These are phyloP conservation scores for Ophion slaviceki DNA, from an alignment of 2,888 invertebrate species.

Conservation along the genomic window DNA sequence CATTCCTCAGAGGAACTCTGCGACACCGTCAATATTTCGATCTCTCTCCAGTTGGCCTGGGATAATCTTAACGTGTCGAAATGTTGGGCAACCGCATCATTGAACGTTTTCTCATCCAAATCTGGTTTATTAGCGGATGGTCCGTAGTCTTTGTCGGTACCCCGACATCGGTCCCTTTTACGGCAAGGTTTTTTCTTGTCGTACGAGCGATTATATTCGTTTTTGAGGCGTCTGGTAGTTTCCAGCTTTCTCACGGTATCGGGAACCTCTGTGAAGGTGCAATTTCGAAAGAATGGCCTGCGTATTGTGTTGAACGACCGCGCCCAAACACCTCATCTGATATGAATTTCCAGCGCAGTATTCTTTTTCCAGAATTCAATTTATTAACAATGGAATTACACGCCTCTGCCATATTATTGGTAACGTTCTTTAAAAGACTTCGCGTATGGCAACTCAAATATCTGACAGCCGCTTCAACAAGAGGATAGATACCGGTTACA, in stretches of 20 bases:
- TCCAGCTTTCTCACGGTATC: conserved; percentile 16
- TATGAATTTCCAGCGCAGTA: conserved; percentile 73
- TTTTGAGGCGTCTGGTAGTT: background rate
- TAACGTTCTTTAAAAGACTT: conserved; percentile 64
- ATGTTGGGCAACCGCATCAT: conserved; percentile 19
- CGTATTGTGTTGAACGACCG: conserved; percentile 12
- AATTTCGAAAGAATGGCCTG: conserved; percentile 32
- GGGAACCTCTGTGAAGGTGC: conserved; percentile 1
- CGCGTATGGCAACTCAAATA: conserved; percentile 53
- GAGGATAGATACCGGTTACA: conserved; percentile 47
- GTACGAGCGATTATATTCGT: background rate
- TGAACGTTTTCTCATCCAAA: background rate
- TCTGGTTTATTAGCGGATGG: conserved; percentile 10
- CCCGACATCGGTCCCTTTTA: background rate
- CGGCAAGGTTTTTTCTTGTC: background rate
- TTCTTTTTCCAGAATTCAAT: conserved; percentile 66
- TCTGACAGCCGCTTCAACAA: conserved; percentile 36
- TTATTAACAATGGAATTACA: conserved; percentile 47
- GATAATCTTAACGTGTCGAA: conserved; percentile 5
- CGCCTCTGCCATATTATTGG: conserved; percentile 65
- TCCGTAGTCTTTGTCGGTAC: conserved; percentile 17
- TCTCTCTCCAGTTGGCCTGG: conserved; percentile 19
- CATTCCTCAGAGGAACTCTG: conserved; percentile 59
- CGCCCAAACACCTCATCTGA: conserved; percentile 69
- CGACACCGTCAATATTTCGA: conserved; percentile 38